Percentiles rank a stretch among this genome's conserved stretches.
Evolutionary conservation across 2,113 vertebrate genomes (phyloP).

Genomic region (Plectropomus leopardus): DNA sequence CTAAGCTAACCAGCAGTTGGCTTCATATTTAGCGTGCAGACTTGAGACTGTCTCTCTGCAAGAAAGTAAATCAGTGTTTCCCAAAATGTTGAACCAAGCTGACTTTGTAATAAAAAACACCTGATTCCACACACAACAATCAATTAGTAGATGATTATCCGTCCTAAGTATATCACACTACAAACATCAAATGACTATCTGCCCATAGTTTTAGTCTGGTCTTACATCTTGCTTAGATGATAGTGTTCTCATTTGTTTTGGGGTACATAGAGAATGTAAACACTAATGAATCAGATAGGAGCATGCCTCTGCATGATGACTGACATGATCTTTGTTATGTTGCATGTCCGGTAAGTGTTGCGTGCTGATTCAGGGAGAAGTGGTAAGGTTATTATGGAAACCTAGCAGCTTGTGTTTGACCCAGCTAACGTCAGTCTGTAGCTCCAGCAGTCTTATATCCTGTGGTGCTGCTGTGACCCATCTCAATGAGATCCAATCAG

Average conservation of each 20-base stretch:
- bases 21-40: not conserved
- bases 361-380: constrained; percentile 41
- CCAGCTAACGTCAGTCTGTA: constrained; percentile 47
- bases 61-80: not conserved
- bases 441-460: constrained; percentile 43
- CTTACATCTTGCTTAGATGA: not conserved
- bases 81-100: not conserved
- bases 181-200: not conserved
- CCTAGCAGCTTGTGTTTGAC: constrained; percentile 39
- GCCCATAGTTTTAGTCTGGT: constrained; percentile 19
- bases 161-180: not conserved
- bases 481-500: constrained; percentile 47
- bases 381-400: constrained; percentile 69
- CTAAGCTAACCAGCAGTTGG: not conserved
- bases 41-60: not conserved
- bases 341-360: constrained; percentile 78
- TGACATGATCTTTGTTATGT: constrained; percentile 60
- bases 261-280: not conserved
- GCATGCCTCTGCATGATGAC: constrained; percentile 71
- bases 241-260: constrained; percentile 2
- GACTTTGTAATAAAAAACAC: not conserved
- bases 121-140: constrained; percentile 5
- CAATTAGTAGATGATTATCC: not conserved
- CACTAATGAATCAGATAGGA: constrained; percentile 26
- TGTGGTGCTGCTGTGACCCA: constrained; percentile 28